Percentiles rank a stretch among this genome's conserved stretches.
Evolutionary conservation across 1,140 invertebrate species (phyloP).

Genomic region (Macrobrachium nipponense): DNA sequence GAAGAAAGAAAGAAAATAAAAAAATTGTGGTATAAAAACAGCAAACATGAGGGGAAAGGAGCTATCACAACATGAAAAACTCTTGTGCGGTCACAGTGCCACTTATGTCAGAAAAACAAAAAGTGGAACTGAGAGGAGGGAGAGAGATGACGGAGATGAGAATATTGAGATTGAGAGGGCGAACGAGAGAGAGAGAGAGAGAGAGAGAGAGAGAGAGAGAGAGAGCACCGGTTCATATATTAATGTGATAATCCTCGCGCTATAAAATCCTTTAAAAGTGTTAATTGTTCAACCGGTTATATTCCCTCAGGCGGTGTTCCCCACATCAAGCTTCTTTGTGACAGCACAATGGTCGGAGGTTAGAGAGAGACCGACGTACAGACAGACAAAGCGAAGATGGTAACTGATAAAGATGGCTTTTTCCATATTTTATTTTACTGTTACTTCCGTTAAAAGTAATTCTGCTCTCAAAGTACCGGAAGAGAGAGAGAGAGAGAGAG

Average conservation of each 20-base stretch:
- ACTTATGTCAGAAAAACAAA: background rate
- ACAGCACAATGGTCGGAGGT: background rate
- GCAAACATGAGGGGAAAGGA: background rate
- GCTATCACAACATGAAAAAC: no score
- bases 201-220: background rate
- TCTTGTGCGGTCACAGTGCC: background rate
- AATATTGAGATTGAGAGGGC: no score
- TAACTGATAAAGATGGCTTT: background rate
- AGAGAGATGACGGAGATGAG: background rate
- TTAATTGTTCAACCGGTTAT: no score
- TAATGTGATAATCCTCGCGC: no score
- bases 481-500: no score
- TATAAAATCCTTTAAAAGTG: no score
- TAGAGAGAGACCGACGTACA: background rate
- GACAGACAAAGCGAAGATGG: background rate
- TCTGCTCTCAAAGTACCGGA: no score
- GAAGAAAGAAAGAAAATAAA: background rate
- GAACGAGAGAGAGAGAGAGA: background rate
- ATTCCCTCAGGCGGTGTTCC: no score
- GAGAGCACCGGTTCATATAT: no score
- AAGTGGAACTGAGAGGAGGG: background rate
- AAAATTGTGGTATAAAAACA: background rate
- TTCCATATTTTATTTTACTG: background rate
- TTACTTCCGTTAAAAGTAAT: background rate
- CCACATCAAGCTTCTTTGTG: no score